phyloP scores from a whole-genome alignment of 1,140 invertebrate species.

The Rhopalosiphum maidis region DNA sequence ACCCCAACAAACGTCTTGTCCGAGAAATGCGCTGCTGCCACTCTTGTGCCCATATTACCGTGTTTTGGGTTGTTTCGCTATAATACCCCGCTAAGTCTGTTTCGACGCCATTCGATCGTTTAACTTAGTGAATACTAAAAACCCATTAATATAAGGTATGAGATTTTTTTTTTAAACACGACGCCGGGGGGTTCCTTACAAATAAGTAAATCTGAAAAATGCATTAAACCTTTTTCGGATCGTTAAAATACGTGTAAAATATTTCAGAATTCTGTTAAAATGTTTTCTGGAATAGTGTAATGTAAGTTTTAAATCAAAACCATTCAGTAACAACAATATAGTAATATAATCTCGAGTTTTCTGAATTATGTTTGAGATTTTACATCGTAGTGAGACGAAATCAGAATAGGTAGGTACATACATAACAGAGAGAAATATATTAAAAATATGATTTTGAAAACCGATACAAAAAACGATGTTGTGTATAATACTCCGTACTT shows the following conservation, averaged over 20 bases:
- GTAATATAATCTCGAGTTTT: neutral
- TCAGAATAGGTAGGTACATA: neutral
- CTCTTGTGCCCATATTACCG: conserved; percentile 61
- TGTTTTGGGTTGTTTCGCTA: neutral
- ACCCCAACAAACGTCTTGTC: conserved; percentile 68
- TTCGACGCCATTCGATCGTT: neutral
- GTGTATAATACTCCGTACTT: too few species aligned
- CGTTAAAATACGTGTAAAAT: neutral
- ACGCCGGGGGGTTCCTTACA: neutral
- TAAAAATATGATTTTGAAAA: too few species aligned
- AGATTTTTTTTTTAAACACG: neutral
- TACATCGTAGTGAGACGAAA: neutral
- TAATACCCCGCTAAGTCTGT: neutral
- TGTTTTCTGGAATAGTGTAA: neutral
- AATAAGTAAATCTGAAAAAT: neutral
- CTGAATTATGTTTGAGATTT: neutral
- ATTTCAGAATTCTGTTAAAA: neutral
- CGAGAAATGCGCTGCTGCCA: conserved; percentile 60
- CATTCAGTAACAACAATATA: neutral
- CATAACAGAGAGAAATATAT: neutral
- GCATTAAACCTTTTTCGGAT: neutral
- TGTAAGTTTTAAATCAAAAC: neutral
- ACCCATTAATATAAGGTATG: neutral
- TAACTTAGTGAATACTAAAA: neutral
- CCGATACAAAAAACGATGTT: too few species aligned